A percentile compares a stretch with the other conserved stretches of the same genome.
phyloP scores from a whole-genome alignment of 2,888 invertebrate genomes.

The Synergus laeviventris region DNA sequence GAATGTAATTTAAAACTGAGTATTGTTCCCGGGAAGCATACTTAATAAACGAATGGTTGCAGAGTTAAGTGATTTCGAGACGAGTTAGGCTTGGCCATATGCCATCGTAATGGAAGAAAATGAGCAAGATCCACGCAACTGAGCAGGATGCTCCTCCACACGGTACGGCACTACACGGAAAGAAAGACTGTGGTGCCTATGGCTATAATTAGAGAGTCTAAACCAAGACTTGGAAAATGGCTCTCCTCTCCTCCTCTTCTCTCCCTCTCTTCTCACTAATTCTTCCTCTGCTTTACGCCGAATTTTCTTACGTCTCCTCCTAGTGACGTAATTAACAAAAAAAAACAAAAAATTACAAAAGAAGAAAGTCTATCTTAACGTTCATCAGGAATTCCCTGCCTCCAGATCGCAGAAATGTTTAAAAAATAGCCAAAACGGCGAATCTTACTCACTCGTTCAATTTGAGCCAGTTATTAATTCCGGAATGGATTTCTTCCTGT shows the following conservation, averaged over 20 bases:
- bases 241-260: slow-evolving; percentile 60
- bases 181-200: slow-evolving; percentile 69
- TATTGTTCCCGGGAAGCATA: not conserved
- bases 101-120: slow-evolving; percentile 70
- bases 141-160: slow-evolving; percentile 67
- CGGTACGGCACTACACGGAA: slow-evolving; percentile 68
- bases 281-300: slow-evolving; percentile 50
- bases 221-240: slow-evolving; percentile 75
- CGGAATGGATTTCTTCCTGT: not conserved
- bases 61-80: slow-evolving; percentile 61
- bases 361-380: slow-evolving; percentile 2
- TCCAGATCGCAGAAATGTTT: not conserved
- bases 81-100: slow-evolving; percentile 64
- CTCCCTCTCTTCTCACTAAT: slow-evolving; percentile 56
- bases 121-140: slow-evolving; percentile 66
- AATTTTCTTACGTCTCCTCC: slow-evolving; percentile 33
- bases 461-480: slow-evolving; percentile 7
- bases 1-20: not conserved
- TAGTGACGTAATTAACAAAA: slow-evolving; percentile 24
- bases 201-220: slow-evolving; percentile 75
- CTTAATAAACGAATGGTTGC: slow-evolving; percentile 46
- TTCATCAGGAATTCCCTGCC: not conserved
- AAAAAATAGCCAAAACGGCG: not conserved
- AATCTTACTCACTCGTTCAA: not conserved
- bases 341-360: slow-evolving; percentile 18